Conservation (phyloP, 2,797 vertebrate species). For the Lycodopsis pacificus region DNA sequence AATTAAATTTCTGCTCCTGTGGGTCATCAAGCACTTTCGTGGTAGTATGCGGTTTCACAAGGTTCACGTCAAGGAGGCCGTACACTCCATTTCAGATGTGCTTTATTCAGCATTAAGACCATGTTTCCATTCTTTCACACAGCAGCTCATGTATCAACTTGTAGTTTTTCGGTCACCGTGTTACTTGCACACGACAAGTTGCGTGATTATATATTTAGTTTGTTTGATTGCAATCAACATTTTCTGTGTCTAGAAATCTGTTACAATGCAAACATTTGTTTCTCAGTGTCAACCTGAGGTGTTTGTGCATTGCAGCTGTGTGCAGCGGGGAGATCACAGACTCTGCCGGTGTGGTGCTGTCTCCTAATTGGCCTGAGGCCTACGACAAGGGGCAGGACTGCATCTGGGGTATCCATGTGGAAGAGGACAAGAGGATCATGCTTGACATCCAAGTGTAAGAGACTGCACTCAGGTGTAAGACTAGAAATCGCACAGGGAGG, state of each 20-base stretch:
- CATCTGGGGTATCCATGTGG: slow-evolving; percentile 98
- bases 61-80: slow-evolving; percentile 55
- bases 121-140: not conserved
- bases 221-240: not conserved
- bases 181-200: not conserved
- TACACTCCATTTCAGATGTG: slow-evolving; percentile 36
- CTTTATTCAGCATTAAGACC: slow-evolving; percentile 32
- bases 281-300: slow-evolving; percentile 33
- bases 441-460: slow-evolving; percentile 96
- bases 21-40: slow-evolving; percentile 61
- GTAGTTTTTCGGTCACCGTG: not conserved
- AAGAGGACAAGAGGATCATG: slow-evolving; percentile 97
- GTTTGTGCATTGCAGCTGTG: slow-evolving; percentile 86
- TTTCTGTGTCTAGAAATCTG: not conserved
- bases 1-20: slow-evolving; percentile 64
- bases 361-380: slow-evolving; percentile 98
- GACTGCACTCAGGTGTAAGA: slow-evolving; percentile 57
- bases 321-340: slow-evolving; percentile 98
- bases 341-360: slow-evolving; percentile 92
- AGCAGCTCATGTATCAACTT: not conserved
- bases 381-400: slow-evolving; percentile 99
- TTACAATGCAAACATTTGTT: not conserved
- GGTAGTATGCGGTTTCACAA: slow-evolving; percentile 56
- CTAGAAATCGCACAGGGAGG: slow-evolving; percentile 41
- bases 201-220: not conserved